Conservation (phyloP, 1,140 invertebrate genomes). For the Dysdera silvatica region DNA sequence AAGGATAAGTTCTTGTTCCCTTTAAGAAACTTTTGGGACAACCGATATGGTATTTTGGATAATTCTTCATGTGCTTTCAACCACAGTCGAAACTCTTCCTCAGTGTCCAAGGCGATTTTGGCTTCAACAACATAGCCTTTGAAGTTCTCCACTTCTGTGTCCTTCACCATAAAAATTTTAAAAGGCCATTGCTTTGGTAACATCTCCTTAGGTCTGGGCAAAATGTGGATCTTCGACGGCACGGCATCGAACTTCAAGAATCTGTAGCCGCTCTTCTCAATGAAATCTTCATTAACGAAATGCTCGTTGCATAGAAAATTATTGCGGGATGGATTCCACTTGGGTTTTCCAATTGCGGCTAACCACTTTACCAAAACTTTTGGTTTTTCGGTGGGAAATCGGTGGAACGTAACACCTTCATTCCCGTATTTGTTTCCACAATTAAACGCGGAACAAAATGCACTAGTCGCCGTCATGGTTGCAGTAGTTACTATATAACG, state of each 20-base stretch:
- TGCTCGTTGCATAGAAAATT: conserved; percentile 20
- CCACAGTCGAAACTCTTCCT: conserved; percentile 22
- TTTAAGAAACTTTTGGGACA: conserved; percentile 13
- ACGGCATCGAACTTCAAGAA: conserved; percentile 9
- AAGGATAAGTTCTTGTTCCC: conserved; percentile 18
- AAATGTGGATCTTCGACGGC: conserved; percentile 19
- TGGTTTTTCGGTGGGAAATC: conserved; percentile 20
- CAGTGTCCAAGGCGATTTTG: conserved; percentile 13
- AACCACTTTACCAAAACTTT: conserved; percentile 15
- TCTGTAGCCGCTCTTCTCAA: conserved; percentile 13
- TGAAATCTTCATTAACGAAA: conserved; percentile 20
- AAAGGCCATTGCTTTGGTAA: conserved; percentile 12
- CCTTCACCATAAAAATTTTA: conserved; percentile 8
- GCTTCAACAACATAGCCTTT: conserved; percentile 26
- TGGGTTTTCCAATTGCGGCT: conserved; percentile 16
- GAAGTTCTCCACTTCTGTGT: conserved; percentile 18
- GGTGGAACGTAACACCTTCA: conserved; percentile 17
- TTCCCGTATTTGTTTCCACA: conserved; percentile 18
- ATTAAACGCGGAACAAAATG: conserved; percentile 20
- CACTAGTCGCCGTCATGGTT: not conserved
- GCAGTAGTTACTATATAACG: too few species aligned
- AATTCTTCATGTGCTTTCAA: conserved; percentile 13
- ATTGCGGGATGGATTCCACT: conserved; percentile 15
- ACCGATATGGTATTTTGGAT: conserved; percentile 8
- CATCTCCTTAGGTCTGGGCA: conserved; percentile 19